Conservation (phyloP, 2,113 vertebrate species). For the Steatornis caripensis region DNA sequence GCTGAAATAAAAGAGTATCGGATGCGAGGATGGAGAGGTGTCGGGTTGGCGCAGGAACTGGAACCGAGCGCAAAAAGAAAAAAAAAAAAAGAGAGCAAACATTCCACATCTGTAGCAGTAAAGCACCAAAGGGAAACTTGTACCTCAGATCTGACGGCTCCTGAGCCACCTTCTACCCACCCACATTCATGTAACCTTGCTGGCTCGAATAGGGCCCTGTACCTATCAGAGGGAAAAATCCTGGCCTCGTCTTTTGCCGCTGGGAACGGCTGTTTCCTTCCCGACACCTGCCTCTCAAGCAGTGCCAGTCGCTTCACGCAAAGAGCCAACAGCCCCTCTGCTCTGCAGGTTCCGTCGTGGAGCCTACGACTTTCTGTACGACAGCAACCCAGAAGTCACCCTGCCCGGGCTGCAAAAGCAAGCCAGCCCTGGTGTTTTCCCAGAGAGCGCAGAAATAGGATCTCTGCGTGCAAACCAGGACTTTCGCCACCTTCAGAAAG, state of each 20-base stretch:
- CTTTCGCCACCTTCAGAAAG: neutral
- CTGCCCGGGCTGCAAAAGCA: neutral
- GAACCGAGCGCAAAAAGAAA: neutral
- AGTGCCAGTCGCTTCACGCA: neutral
- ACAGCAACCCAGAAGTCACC: neutral
- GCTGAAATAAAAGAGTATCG: neutral
- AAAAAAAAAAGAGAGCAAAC: neutral
- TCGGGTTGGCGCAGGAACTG: neutral
- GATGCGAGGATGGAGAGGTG: neutral
- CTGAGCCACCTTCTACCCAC: neutral
- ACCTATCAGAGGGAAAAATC: neutral
- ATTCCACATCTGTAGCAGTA: neutral
- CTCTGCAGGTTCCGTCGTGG: neutral
- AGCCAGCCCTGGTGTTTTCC: neutral
- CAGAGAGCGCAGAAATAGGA: neutral
- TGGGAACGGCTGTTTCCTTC: neutral
- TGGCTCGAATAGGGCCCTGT: neutral
- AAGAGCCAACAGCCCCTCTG: neutral
- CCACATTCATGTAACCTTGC: neutral
- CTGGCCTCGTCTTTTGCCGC: neutral
- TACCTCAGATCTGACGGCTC: neutral
- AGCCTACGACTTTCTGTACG: neutral
- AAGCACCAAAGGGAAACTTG: neutral
- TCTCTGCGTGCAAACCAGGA: neutral
- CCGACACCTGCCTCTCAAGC: neutral